These are phyloP conservation scores for Dendroctonus valens DNA, from an alignment of 1,140 invertebrate species.

Conservation along the genomic window DNA sequence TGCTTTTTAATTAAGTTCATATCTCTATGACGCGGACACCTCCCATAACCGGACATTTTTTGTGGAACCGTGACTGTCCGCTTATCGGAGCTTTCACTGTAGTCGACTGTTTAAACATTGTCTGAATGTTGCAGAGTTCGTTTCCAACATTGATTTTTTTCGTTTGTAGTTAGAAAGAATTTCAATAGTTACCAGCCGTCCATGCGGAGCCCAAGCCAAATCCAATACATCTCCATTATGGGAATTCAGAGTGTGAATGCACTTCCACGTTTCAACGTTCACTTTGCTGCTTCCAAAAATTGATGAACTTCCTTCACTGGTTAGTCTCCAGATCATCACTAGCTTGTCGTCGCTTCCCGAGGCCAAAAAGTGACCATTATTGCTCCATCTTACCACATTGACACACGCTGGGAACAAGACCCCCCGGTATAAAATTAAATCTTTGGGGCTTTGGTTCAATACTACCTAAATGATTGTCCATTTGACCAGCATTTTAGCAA, in stretches of 20 bases:
- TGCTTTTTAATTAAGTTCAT: too few relatives aligned
- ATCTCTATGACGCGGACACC: too few relatives aligned
- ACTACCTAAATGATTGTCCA: slow-evolving; percentile 77
- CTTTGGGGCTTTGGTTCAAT: neutral
- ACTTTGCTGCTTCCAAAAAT: slow-evolving; percentile 67
- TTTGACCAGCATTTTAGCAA: slow-evolving; percentile 91
- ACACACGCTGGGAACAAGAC: slow-evolving; percentile 78
- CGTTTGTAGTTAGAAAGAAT: neutral
- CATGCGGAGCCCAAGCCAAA: slow-evolving; percentile 92
- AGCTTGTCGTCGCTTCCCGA: slow-evolving; percentile 96
- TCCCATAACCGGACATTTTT: too few relatives aligned
- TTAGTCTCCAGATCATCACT: slow-evolving; percentile 92
- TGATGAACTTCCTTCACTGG: slow-evolving; percentile 58
- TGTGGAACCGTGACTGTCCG: too few relatives aligned
- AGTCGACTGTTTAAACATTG: too few relatives aligned
- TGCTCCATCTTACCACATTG: slow-evolving; percentile 96
- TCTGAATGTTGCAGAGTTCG: too few relatives aligned
- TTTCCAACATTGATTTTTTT: too few relatives aligned
- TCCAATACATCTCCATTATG: slow-evolving; percentile 90
- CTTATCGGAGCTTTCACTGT: too few relatives aligned
- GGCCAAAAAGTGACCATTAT: slow-evolving; percentile 80
- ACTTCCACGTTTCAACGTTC: slow-evolving; percentile 91
- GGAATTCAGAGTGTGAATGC: slow-evolving; percentile 79
- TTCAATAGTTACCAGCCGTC: slow-evolving; percentile 64
- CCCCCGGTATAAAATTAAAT: too few relatives aligned